These are phyloP conservation scores for Idaea aversata DNA, from an alignment of 2,888 invertebrate species.

Conservation along the genomic window DNA sequence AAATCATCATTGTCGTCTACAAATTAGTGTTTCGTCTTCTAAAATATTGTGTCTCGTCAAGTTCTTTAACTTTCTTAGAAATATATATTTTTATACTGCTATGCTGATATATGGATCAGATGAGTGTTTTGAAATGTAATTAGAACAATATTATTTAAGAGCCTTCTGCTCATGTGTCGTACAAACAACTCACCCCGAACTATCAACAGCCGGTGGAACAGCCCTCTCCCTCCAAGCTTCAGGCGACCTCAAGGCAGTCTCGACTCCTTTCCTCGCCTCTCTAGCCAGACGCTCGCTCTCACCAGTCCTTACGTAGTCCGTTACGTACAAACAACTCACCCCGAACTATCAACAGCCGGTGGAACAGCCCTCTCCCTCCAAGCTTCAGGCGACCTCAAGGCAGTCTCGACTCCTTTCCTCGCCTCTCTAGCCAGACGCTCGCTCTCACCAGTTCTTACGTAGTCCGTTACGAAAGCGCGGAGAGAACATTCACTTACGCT, in stretches of 20 bases:
- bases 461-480: conserved; percentile 91
- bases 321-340: conserved; percentile 61
- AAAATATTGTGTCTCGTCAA: too few relatives aligned
- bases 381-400: conserved; percentile 85
- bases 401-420: conserved; percentile 69
- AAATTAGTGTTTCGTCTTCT: too few relatives aligned
- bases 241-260: conserved; percentile 84
- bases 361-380: conserved; percentile 87
- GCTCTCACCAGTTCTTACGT: conserved; percentile 92
- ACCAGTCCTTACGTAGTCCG: conserved; percentile 92
- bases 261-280: conserved; percentile 47
- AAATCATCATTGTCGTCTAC: too few relatives aligned
- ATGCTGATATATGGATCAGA: too few relatives aligned
- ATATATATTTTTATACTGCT: too few relatives aligned
- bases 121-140: too few relatives aligned
- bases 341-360: conserved; percentile 28
- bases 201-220: conserved; percentile 56
- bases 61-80: too few relatives aligned
- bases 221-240: conserved; percentile 90
- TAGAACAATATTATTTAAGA: too few relatives aligned
- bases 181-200: conserved; percentile 22
- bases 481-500: conserved; percentile 83
- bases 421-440: conserved; percentile 77
- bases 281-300: conserved; percentile 85
- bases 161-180: too few relatives aligned